These are phyloP conservation scores for Xylota segnis DNA, from an alignment of 2,888 invertebrate species.

Conservation along the genomic window DNA sequence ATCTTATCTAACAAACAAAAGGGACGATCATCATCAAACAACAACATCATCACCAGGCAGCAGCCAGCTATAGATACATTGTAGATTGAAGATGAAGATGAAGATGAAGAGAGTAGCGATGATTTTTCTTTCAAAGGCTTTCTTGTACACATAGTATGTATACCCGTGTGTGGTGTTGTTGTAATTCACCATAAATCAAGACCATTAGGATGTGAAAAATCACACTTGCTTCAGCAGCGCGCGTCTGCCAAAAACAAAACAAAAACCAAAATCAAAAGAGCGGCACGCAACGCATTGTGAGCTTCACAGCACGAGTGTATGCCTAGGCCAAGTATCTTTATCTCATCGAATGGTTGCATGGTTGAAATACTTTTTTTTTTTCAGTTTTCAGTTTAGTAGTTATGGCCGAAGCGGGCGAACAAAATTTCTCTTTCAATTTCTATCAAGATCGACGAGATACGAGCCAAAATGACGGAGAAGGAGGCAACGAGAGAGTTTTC, in stretches of 20 bases:
- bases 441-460: constrained; percentile 67
- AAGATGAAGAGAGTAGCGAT: constrained; percentile 7
- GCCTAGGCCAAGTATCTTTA: constrained; percentile 43
- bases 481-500: constrained; percentile 6
- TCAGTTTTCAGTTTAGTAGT: constrained; percentile 9
- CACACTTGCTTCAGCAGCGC: constrained; percentile 39
- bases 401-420: constrained; percentile 56
- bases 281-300: constrained; percentile 61
- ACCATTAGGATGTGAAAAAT: constrained; percentile 66
- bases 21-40: constrained; percentile 29
- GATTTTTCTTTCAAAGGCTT: not conserved
- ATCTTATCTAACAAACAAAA: not conserved
- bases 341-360: constrained; percentile 27
- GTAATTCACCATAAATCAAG: constrained; percentile 62
- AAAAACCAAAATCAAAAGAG: constrained; percentile 57
- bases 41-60: not conserved
- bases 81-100: not conserved
- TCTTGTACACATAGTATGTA: too few relatives aligned
- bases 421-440: constrained; percentile 75
- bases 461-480: not conserved
- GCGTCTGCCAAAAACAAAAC: constrained; percentile 32
- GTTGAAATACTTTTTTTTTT: constrained; percentile 15
- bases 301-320: constrained; percentile 46
- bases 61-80: too few relatives aligned
- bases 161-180: constrained; percentile 11